phyloP scores from a whole-genome alignment of 1,140 invertebrate genomes.

The Scaptomyza montana region DNA sequence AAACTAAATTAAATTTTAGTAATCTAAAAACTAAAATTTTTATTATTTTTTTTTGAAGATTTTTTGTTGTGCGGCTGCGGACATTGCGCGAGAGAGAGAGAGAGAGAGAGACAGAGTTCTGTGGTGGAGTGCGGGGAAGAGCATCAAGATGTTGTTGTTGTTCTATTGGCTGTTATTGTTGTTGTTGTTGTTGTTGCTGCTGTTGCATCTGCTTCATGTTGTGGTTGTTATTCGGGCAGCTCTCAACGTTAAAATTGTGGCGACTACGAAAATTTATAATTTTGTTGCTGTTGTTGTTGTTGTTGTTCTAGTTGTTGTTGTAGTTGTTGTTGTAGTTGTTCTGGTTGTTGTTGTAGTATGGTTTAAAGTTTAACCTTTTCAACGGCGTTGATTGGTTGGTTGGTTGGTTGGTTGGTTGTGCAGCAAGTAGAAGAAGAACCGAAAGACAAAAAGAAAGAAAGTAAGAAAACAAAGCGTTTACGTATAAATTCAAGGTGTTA shows the following conservation, averaged over 20 bases:
- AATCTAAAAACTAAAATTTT: conserved; percentile 35
- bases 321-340: conserved; percentile 27
- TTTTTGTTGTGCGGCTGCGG: conserved; percentile 24
- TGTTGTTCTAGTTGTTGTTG: conserved; percentile 23
- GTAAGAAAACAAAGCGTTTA: conserved; percentile 66
- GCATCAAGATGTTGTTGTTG: conserved; percentile 31
- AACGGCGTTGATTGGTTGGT: conserved; percentile 28
- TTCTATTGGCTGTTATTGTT: conserved; percentile 32
- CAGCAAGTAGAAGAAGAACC: conserved; percentile 36
- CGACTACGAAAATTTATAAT: conserved; percentile 51
- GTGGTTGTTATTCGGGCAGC: conserved; percentile 27
- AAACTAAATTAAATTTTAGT: conserved; percentile 67
- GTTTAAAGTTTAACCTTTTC: conserved; percentile 40
- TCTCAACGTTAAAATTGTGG: conserved; percentile 67
- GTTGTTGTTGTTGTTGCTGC: conserved; percentile 36
- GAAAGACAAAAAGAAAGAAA: conserved; percentile 69
- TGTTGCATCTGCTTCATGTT: conserved; percentile 30
- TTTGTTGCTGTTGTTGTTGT: conserved; percentile 29
- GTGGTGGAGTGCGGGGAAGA: conserved; percentile 43
- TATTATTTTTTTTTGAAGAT: not conserved
- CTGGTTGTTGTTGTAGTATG: conserved; percentile 47
- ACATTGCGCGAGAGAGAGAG: not conserved
- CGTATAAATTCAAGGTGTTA: conserved; percentile 22
- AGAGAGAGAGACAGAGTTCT: conserved; percentile 1
- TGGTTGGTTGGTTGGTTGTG: conserved; percentile 27